Conservation (phyloP, 2,113 vertebrate species). For the Charadrius vociferus region DNA sequence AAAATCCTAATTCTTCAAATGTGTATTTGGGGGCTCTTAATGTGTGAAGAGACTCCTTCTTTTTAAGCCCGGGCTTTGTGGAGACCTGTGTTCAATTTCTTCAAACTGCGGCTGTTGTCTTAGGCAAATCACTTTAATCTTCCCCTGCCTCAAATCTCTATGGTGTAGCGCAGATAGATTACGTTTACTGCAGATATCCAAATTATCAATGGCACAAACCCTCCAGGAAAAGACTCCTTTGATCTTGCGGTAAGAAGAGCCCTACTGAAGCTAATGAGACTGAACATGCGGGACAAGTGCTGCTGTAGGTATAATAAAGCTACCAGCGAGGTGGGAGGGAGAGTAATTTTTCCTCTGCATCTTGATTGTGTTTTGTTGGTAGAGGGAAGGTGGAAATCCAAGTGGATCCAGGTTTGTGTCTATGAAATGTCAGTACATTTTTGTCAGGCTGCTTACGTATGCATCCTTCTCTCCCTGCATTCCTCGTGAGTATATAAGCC, state of each 20-base stretch:
- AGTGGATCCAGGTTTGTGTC: background rate
- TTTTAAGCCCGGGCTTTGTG: conserved; percentile 21
- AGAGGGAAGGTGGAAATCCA: background rate
- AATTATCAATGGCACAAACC: conserved; percentile 44
- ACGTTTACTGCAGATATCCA: conserved; percentile 48
- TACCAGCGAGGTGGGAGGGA: background rate
- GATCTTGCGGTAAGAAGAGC: background rate
- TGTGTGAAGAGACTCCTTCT: background rate
- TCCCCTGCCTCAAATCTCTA: conserved; percentile 13
- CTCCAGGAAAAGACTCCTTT: conserved; percentile 44
- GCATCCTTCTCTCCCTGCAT: background rate
- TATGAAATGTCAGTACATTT: conserved; percentile 21
- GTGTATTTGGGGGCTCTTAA: background rate
- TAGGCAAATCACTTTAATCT: conserved; percentile 63
- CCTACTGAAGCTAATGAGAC: background rate
- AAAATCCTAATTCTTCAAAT: conserved; percentile 24
- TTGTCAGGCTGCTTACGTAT: conserved; percentile 1
- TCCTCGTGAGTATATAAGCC: conserved; percentile 25
- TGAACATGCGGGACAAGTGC: background rate
- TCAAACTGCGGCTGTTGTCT: background rate
- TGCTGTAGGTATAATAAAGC: background rate
- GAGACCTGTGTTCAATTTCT: conserved; percentile 15
- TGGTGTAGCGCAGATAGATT: conserved; percentile 32
- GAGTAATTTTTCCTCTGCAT: background rate
- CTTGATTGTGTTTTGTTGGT: background rate